Base-by-base conservation (phyloP, 2,113 vertebrate genomes). In the Brachyhypopomus occidentalis region DNA sequence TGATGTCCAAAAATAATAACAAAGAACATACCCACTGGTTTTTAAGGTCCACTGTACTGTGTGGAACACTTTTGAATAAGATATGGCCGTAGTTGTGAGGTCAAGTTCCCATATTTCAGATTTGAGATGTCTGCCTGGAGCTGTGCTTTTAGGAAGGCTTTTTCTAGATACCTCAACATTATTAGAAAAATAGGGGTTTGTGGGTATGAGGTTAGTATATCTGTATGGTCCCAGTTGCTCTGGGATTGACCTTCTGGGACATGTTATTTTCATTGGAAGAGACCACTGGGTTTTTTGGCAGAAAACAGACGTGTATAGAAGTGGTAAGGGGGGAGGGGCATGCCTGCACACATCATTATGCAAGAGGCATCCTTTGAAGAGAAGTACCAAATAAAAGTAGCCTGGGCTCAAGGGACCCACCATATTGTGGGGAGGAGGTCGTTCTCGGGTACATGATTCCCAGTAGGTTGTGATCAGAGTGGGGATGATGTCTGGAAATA, bases 401-500 rank as follows among this genome's bases (percentile, higher is more conserved):
- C 11, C 22, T 74, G 36, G 12, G n/a, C 20, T 25, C 17, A 17
- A 16, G 16, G 8, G 34, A 69, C 81, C 63, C 64, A 64, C 81
- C 62, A 70, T 55, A 74, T 70, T 62, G 34, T 73, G 73, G 78
- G 78, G 75, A 63, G 56, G 56, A 55, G 52, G 1, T 7, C 5
- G 52, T 56, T 27, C 34, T 27, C 58, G 64, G 58, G 41, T 66
- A 76, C 20, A 41, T 19, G 52, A 73, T 81, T 23, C 67, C 36
- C 67, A 82, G 38, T 79, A 72, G 75, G 38, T 56, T 60, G 17
- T 4, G 58, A 59, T 56, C 41, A 45, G 4, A 52, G 16, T 52
- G 56, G 16, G 14, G 22, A 55, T 27, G 69, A 64, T 48, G 52
- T 63, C 78, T 86, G 84, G 62, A 81, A 78, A 83, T 71, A 34